phyloP scores from a whole-genome alignment of 2,888 invertebrate species.

The Tachystola acroxantha region DNA sequence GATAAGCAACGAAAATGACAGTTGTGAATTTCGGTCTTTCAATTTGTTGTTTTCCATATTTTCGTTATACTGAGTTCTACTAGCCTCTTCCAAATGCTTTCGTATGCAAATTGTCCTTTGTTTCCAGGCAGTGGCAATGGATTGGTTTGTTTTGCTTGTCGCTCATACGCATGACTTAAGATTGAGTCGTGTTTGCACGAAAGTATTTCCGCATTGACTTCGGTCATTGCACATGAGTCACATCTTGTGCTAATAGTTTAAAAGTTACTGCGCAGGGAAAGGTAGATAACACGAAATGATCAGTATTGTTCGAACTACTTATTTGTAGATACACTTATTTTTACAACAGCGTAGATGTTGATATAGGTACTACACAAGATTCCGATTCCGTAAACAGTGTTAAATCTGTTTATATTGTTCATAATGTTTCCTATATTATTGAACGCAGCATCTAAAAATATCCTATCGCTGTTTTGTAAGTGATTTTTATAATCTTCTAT shows the following conservation, averaged over 20 bases:
- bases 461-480: no score
- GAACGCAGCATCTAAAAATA: no score
- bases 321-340: background rate
- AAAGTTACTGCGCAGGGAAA: background rate
- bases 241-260: background rate
- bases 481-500: no score
- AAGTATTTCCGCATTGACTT: slow-evolving; percentile 31
- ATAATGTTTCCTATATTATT: no score
- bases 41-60: slow-evolving; percentile 3
- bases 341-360: no score
- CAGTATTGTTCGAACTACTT: background rate
- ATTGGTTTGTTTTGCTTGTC: slow-evolving; percentile 22
- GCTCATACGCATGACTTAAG: slow-evolving; percentile 2
- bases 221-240: slow-evolving; percentile 28
- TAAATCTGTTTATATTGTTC: no score
- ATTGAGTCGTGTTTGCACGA: slow-evolving; percentile 25
- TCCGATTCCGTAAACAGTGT: no score
- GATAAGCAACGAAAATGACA: no score
- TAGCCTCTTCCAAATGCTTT: background rate
- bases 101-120: slow-evolving; percentile 38
- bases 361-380: no score
- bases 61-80: slow-evolving; percentile 1
- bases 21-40: no score
- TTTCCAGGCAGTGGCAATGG: slow-evolving; percentile 21
- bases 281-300: background rate